Base-by-base conservation (phyloP, 2,113 vertebrate species). In the Marcusenius ussheri region DNA sequence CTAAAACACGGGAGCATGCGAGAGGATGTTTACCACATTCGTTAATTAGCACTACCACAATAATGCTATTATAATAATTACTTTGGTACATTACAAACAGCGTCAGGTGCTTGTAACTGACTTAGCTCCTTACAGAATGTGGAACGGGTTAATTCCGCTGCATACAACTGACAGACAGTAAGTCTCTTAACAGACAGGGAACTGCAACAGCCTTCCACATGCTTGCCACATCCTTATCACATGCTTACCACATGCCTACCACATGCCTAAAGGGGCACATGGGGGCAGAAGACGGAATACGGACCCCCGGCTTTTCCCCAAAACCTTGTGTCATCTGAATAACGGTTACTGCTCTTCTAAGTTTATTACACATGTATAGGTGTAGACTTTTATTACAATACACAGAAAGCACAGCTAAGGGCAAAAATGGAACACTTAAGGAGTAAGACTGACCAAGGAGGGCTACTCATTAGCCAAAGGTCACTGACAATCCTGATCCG, bases 31-130 rank as follows among this genome's bases (percentile, higher is more conserved):
- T 84, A 47, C 83, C 39, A 24, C 83, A 84, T 47, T 84, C 39
- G 10, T 84, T 84, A 84, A 84, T 47, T 47, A 84, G 8, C 17
- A 19, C 45, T 47, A 84, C 83, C 7, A n/a, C 83, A 84, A 46
- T 84, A 84, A 84, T 84, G 19, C 74, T 42, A 80, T 84, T 84
- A 84, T 84, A 84, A 84, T 84, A 47, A 84, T 47, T n/a, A 84
- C 45, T 45, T n/a, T n/a, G 83, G 83, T 84, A n/a, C 83, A 84
- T 47, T 11, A 84, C 21, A 84, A 84, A 84, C 45, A 84, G 42
- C 10, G 17, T 84, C 21, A 45, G 19, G 6, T 3, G 27, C 17
- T 45, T 45, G 77, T 45, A 83, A 84, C 80, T 10, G 39, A 84
- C 46, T 84, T 84, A 84, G 7, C 80, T 84, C 42, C 80, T 84